Evolutionary conservation across 2,113 vertebrate species (phyloP).

Genomic region (Cathartes aura): DNA sequence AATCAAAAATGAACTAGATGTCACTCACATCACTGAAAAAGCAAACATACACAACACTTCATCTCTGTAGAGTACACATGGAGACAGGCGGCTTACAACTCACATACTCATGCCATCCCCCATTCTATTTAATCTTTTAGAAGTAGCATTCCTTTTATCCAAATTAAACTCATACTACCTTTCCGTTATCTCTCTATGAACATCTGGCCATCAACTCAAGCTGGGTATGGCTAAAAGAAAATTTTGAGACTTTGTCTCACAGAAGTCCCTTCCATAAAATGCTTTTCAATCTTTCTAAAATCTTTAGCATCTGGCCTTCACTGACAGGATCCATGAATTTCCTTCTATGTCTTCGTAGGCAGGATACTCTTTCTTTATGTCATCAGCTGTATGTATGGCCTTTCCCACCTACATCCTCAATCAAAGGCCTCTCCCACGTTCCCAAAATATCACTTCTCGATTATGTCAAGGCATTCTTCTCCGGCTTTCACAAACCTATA

Average conservation of each 20-base stretch:
- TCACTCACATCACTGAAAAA: neutral
- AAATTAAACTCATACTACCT: neutral
- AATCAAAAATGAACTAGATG: constrained; percentile 18
- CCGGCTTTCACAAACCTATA: neutral
- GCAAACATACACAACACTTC: neutral
- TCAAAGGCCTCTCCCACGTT: neutral
- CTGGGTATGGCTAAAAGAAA: neutral
- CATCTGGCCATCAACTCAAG: neutral
- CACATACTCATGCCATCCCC: neutral
- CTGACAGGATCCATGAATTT: neutral
- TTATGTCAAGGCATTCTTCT: neutral
- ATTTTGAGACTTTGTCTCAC: neutral
- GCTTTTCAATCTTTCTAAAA: neutral
- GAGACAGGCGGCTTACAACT: neutral
- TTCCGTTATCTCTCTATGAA: neutral
- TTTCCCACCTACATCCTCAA: neutral
- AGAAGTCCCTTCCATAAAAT: neutral
- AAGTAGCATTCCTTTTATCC: neutral
- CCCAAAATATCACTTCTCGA: neutral
- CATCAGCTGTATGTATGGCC: neutral
- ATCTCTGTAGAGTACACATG: neutral
- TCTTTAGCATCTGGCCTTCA: neutral
- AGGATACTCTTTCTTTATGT: neutral
- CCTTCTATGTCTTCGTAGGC: neutral
- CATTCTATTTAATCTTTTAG: neutral